Percentiles rank a stretch among this genome's conserved stretches.
Conservation (phyloP, 2,888 invertebrate species). For the Boloria euphrosyne region DNA sequence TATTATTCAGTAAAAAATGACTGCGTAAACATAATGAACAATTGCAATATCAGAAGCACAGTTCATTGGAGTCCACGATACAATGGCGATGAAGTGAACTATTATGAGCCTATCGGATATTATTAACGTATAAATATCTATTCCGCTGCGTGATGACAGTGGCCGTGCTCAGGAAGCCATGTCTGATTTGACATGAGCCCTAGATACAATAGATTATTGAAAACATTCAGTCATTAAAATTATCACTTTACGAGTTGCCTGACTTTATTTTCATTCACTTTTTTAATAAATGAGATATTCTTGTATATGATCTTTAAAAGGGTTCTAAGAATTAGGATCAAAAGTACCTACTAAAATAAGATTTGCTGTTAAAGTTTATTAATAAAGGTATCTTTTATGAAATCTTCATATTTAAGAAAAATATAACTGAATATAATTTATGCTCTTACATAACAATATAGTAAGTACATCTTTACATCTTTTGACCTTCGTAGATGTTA, state of each 20-base stretch:
- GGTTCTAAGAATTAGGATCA: no score
- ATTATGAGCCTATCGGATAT: slow-evolving; percentile 15
- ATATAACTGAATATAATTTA: no score
- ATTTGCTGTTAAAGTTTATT: not conserved
- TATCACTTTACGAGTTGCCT: not conserved
- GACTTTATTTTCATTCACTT: no score
- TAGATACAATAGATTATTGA: not conserved
- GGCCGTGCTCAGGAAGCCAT: slow-evolving; percentile 5
- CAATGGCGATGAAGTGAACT: slow-evolving; percentile 26
- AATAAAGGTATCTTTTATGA: no score
- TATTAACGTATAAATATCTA: slow-evolving; percentile 21
- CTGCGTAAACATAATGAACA: slow-evolving; percentile 1
- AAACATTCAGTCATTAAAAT: not conserved
- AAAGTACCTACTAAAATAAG: no score
- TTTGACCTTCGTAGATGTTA: not conserved
- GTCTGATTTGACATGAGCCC: not conserved
- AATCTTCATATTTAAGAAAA: no score
- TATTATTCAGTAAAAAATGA: not conserved
- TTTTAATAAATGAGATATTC: no score
- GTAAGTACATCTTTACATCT: not conserved
- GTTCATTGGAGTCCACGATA: slow-evolving; percentile 26
- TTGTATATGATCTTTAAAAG: no score
- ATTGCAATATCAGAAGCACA: slow-evolving; percentile 23
- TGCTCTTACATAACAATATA: no score
- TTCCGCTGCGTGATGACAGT: slow-evolving; percentile 4